Evolutionary conservation across 2,888 invertebrate species (phyloP), one percentile per base, ranked within the genome.

Genomic region (Stratiomys singularior): DNA sequence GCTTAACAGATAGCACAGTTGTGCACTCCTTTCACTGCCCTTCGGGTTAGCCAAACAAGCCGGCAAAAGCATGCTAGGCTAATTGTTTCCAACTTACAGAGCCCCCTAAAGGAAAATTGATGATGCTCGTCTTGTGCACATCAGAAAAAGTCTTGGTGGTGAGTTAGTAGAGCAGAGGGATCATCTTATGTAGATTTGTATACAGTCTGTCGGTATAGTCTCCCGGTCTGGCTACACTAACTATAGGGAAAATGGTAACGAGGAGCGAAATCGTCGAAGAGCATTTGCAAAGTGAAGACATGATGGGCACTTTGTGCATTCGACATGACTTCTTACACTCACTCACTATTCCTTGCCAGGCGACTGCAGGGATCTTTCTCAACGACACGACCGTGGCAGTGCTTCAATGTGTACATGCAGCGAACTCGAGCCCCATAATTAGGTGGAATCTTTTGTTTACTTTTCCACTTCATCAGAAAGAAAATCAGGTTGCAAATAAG

Each of bases 401-500:
- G 44, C 21, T 47, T 4, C 25, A 5, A 13, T n/a, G 5, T 69
- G 25, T 69, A 15, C 15, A 67, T 25, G 47, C 69, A 60, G 25
- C 4, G 3, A 37, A 11, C 28, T 15, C 30, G 23, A 56, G 18
- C 25, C 60, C 74, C 52, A 74, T 60, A 58, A 74, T 74, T 58
- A 74, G 74, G 74, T 21, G 74, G 69, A 74, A 44, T 30, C 74
- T 58, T 58, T 74, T 74, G 74, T 74, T 74, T 74, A 74, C 74
- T 74, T 74, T 74, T 74, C 60, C 74, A 74, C 74, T 44, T 74
- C 74, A 74, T 74, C 74, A 74, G 46, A 74, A 56, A 52, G 56
- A 21, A 74, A 58, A 74, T 56, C 56, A 74, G 69, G 69, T 69
- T 74, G 74, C 74, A 74, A 74, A 74, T 74, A 74, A 58, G 30